phyloP scores from a whole-genome alignment of 2,888 invertebrate genomes.

The Hanleya hanleyi region DNA sequence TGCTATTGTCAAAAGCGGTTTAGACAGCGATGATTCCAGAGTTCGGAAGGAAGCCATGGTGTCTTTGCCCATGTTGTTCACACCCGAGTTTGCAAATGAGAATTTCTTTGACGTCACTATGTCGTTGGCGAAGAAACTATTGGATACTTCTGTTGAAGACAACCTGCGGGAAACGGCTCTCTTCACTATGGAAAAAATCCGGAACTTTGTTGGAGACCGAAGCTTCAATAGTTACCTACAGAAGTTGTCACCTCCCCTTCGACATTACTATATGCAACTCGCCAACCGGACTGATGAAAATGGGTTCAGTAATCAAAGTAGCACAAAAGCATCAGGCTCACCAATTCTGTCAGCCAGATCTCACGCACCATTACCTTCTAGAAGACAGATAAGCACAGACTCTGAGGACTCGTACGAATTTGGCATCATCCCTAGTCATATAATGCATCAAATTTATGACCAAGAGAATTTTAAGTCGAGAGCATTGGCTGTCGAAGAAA shows the following conservation, averaged over 20 bases:
- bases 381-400: constrained; percentile 18
- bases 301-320: constrained; percentile 13
- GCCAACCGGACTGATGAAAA: constrained; percentile 38
- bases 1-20: constrained; percentile 70
- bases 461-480: constrained; percentile 79
- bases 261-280: constrained; percentile 58
- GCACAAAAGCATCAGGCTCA: neutral
- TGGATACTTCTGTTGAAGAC: constrained; percentile 66
- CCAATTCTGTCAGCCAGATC: neutral
- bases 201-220: constrained; percentile 70
- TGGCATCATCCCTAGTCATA: constrained; percentile 73
- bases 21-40: constrained; percentile 69
- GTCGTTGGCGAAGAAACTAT: constrained; percentile 65
- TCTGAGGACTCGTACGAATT: constrained; percentile 54
- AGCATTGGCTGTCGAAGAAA: constrained; percentile 78
- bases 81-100: constrained; percentile 72
- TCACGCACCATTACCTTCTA: neutral
- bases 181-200: constrained; percentile 71
- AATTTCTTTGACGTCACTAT: constrained; percentile 72
- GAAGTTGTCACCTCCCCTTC: constrained; percentile 58
- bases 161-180: constrained; percentile 64
- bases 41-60: constrained; percentile 72
- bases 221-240: constrained; percentile 68
- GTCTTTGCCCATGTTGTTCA: constrained; percentile 73
- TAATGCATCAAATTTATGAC: constrained; percentile 73